Evolutionary conservation across 2,113 vertebrate species (phyloP), one percentile per base, ranked within the genome.

Genomic region (Gracilinanus agilis): DNA sequence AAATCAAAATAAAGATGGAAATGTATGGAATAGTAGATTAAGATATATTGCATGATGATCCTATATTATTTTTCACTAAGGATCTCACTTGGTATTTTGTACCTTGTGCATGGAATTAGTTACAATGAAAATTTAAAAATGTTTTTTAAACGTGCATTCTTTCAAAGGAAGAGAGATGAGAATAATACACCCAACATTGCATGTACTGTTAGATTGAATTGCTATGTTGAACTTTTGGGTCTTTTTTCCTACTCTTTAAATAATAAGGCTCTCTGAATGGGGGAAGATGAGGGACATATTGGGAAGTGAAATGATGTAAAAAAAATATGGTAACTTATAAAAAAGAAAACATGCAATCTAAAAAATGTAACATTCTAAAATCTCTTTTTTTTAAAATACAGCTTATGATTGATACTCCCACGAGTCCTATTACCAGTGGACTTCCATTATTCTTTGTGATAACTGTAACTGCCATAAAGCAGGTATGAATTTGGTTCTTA

Each of bases 361-460:
- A 95, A 95, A 49, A 94, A 91, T 75, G 24, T 92, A 96, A 97
- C 94, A 55, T 1, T 96, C 89, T 93, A 27, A 9, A 53, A 98
- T 94, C 53, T 92, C 92, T 90, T 97, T 94, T 34, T 0, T 58
- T 95, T 94, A 83, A 55, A 95, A 97, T 98, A 93, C 95, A 99
- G 99, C 99, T 99, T 97, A 99, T 99, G 99, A 99, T 99, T 96
- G 99, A 99, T 98, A 99, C 99, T 55, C 99, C 99, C 92, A 99
- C 99, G 93, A 99, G 99, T 98, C 99, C 99, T 94, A 98, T 99
- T 98, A 99, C 99, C 97, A 99, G 99, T 92, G 99, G 99, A 97
- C 99, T 99, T 98, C 99, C 99, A 91, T 99, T 99, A 93, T 99
- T 99, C 98, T 99, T 99, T 98, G 99, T 99, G 97, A 99, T 99